phyloP scores from a whole-genome alignment of 2,888 invertebrate species.

The Nebria brevicollis region DNA sequence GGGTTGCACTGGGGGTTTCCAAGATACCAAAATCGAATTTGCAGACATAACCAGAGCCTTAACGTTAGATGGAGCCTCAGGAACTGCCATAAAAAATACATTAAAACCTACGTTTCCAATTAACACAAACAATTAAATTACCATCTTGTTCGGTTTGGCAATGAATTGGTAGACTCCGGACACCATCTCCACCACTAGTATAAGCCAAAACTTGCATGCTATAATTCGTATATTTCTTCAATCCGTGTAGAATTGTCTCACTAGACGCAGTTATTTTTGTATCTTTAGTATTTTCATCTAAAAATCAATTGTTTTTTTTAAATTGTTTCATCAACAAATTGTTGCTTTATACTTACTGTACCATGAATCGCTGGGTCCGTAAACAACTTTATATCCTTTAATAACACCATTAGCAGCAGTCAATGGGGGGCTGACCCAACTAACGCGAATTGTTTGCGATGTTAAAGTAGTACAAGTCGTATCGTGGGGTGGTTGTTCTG shows the following conservation, averaged over 20 bases:
- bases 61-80: constrained; percentile 91
- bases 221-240: constrained; percentile 96
- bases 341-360: constrained; percentile 76
- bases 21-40: constrained; percentile 91
- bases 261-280: constrained; percentile 92
- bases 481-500: constrained; percentile 91
- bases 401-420: constrained; percentile 94
- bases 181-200: constrained; percentile 95
- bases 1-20: constrained; percentile 92
- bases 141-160: constrained; percentile 97
- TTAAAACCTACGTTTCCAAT: neutral
- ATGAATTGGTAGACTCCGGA: constrained; percentile 85
- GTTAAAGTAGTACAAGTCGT: constrained; percentile 92
- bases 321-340: neutral
- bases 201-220: constrained; percentile 96
- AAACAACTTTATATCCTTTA: constrained; percentile 94
- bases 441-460: constrained; percentile 92
- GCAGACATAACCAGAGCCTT: constrained; percentile 93
- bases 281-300: constrained; percentile 90
- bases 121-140: constrained; percentile 59
- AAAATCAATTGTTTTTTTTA: constrained; percentile 49
- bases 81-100: constrained; percentile 70
- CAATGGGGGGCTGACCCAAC: constrained; percentile 94
- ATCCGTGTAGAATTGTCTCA: constrained; percentile 91
- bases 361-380: constrained; percentile 91